Conservation (phyloP, 2,888 invertebrate species). For the Drosophila koepferae region DNA sequence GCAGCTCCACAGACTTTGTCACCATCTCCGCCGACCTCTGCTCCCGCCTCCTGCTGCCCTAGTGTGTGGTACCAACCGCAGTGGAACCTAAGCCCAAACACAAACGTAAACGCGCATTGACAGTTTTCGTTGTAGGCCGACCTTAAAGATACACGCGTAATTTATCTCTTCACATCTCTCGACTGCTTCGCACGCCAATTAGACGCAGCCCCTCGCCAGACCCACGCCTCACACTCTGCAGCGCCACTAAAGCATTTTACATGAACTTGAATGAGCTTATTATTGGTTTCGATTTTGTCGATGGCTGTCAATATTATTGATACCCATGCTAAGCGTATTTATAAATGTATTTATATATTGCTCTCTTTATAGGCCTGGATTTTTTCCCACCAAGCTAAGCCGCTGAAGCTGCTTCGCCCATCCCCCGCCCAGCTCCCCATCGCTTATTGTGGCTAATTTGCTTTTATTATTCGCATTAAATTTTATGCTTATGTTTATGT, state of each 20-base stretch:
- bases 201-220: conserved; percentile 10
- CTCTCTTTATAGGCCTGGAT: conserved; percentile 60
- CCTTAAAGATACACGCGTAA: conserved; percentile 70
- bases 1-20: conserved; percentile 36
- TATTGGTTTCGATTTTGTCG: conserved; percentile 62
- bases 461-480: conserved; percentile 77
- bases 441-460: conserved; percentile 73
- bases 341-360: conserved; percentile 36
- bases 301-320: conserved; percentile 72
- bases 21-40: neutral
- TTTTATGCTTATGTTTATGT: conserved; percentile 76
- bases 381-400: conserved; percentile 66
- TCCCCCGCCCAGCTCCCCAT: neutral
- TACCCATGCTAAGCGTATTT: conserved; percentile 66
- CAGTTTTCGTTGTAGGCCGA: conserved; percentile 56
- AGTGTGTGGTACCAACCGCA: neutral
- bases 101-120: conserved; percentile 57
- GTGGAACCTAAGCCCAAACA: conserved; percentile 1
- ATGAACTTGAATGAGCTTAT: conserved; percentile 80
- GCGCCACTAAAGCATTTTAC: conserved; percentile 60
- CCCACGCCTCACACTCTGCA: neutral
- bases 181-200: conserved; percentile 73
- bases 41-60: neutral
- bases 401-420: neutral
- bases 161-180: conserved; percentile 60